Conservation (phyloP, 2,113 vertebrate species). For the Nerophis ophidion region DNA sequence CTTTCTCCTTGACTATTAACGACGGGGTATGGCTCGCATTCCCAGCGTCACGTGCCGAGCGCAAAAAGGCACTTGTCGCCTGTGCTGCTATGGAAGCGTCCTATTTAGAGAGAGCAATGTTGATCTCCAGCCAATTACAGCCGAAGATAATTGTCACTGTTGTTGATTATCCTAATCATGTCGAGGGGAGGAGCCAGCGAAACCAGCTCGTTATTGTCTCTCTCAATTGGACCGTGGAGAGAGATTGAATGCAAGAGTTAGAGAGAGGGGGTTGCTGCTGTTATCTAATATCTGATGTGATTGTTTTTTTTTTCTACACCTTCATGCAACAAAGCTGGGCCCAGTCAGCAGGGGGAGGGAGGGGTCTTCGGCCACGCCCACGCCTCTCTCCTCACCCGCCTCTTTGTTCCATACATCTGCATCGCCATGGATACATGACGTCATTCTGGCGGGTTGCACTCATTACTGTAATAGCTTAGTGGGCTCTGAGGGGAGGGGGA, state of each 20-base stretch:
- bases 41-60: constrained; percentile 20
- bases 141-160: constrained; percentile 47
- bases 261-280: constrained; percentile 5
- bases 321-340: constrained; percentile 40
- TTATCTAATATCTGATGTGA: constrained; percentile 53
- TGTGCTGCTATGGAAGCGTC: constrained; percentile 22
- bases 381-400: neutral
- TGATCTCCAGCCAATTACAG: constrained; percentile 54
- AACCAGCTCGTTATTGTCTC: constrained; percentile 58
- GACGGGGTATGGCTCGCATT: neutral
- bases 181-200: constrained; percentile 35
- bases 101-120: constrained; percentile 38
- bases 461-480: constrained; percentile 56
- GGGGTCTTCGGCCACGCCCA: neutral
- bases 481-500: constrained; percentile 28
- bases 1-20: constrained; percentile 4
- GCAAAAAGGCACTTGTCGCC: constrained; percentile 1
- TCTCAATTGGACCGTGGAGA: constrained; percentile 45
- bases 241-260: constrained; percentile 18
- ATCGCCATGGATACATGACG: constrained; percentile 56
- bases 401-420: constrained; percentile 62
- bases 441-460: constrained; percentile 47
- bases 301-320: constrained; percentile 28
- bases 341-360: constrained; percentile 16
- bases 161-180: constrained; percentile 47